Base-by-base conservation (phyloP, 1,140 invertebrate species). In the Procambarus virginalis region DNA sequence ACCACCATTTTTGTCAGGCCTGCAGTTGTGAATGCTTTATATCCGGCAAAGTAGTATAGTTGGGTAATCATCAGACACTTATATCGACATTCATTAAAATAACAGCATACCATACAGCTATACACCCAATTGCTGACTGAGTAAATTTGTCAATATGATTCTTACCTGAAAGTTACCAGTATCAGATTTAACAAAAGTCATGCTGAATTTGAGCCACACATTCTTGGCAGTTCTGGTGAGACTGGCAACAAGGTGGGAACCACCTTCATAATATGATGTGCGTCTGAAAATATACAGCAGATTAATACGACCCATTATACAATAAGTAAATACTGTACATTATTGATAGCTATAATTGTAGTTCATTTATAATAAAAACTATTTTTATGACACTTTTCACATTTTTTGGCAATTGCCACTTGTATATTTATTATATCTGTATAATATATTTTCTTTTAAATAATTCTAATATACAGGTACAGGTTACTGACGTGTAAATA, bases 401-500 rank as follows among this genome's bases (percentile, higher is more conserved):
- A 22, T 9, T 75, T 22, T 6, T 8, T 8, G n/a, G n/a, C 70
- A 9, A 55, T 48, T 48, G 14, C 45, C 8, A 58, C n/a, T 51
- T 12, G 22, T 14, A 20, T 80, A 20, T n/a, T 49, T 51, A 55
- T 48, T 1, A 58, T 0, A 34, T 3, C 12, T 10, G 14, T 58
- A 46, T 34, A 82, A 51, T n/a, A 8, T 22, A 14, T 10, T 64
- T 17, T 46, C 58, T 34, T 3, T 17, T 51, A 2, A 83, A 22
- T n/a, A 22, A 83, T 9, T n/a, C 6, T 58, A 45, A 34, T 22
- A 10, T 34, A 75, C 45, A 73, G 20, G 17, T 64, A 64, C 12
- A 64, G 10, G n/a, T 34, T 46, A 86, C 84, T 17, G 17, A 87
- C 86, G 12, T 80, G 46, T 81, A 81, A 4, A 87, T 48, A 9